These are phyloP conservation scores for Hypothenemus hampei DNA, from an alignment of 1,140 invertebrate genomes.

Conservation along the genomic window DNA sequence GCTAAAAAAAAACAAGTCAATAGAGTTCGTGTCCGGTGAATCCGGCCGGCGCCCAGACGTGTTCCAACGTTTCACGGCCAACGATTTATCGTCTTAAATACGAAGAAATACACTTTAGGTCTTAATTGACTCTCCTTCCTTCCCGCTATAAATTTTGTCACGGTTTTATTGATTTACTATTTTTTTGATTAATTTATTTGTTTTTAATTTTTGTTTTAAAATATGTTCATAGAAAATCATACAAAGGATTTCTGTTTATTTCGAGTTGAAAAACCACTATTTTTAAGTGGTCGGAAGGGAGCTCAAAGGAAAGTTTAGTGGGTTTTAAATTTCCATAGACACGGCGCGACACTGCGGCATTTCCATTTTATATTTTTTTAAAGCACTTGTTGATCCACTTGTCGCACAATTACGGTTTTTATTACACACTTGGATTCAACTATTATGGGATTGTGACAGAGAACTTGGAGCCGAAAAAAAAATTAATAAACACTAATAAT, in stretches of 20 bases:
- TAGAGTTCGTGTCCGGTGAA: slow-evolving; percentile 29
- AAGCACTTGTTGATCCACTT: background rate
- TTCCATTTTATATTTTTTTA: background rate
- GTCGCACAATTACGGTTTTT: slow-evolving; percentile 1
- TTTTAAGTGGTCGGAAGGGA: background rate
- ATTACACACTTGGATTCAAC: too few species aligned
- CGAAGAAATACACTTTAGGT: slow-evolving; percentile 36
- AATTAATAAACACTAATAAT: too few species aligned
- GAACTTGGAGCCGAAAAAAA: too few species aligned
- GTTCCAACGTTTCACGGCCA: slow-evolving; percentile 30
- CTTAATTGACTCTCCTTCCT: slow-evolving; percentile 36
- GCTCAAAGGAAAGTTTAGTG: background rate
- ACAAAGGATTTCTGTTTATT: background rate
- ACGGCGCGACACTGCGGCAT: background rate
- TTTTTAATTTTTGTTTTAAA: background rate
- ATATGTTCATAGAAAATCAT: background rate
- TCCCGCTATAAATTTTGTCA: slow-evolving; percentile 9
- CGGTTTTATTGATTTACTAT: slow-evolving; percentile 18
- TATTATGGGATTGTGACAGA: too few species aligned
- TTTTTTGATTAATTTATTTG: background rate
- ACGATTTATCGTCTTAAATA: slow-evolving; percentile 35
- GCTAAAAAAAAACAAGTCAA: slow-evolving; percentile 32
- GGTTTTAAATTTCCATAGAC: background rate
- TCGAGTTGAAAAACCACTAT: background rate
- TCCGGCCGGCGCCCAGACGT: slow-evolving; percentile 32